Percentiles rank a stretch among this genome's conserved stretches.
These are phyloP conservation scores for Serilophus lunatus DNA, from an alignment of 2,113 vertebrate species.

Conservation along the genomic window DNA sequence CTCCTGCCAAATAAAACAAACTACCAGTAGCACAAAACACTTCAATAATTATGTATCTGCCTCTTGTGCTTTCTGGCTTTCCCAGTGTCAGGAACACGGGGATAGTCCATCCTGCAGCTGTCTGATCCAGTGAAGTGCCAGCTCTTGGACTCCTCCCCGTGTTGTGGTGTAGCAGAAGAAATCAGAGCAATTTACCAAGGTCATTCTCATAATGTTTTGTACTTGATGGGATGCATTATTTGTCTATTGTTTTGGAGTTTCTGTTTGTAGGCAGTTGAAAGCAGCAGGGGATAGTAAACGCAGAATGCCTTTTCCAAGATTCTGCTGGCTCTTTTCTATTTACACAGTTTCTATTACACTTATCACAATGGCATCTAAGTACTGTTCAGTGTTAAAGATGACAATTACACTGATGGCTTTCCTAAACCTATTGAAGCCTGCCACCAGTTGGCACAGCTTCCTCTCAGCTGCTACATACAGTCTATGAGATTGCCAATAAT, in stretches of 20 bases:
- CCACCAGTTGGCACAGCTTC: constrained; percentile 33
- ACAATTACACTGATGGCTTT: constrained; percentile 10
- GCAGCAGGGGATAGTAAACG: background rate
- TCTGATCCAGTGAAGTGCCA: background rate
- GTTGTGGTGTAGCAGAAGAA: background rate
- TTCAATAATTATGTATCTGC: background rate
- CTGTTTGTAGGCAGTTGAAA: background rate
- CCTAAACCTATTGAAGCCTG: constrained; percentile 37
- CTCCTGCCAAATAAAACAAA: background rate
- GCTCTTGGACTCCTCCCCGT: background rate
- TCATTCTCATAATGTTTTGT: background rate
- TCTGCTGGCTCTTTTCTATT: background rate
- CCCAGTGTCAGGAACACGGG: background rate
- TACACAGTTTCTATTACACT: background rate
- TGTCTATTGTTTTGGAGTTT: background rate
- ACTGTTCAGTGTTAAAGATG: constrained; percentile 36
- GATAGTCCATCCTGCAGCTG: background rate
- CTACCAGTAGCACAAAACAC: background rate
- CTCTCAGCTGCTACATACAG: constrained; percentile 41
- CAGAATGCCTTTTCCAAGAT: background rate
- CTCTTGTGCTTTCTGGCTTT: background rate
- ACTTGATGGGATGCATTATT: background rate
- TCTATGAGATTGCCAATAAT: constrained; percentile 50
- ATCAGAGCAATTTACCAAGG: background rate
- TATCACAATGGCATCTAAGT: constrained; percentile 4